phyloP scores from a whole-genome alignment of 2,888 invertebrate genomes.

The Conops quadrifasciatus region DNA sequence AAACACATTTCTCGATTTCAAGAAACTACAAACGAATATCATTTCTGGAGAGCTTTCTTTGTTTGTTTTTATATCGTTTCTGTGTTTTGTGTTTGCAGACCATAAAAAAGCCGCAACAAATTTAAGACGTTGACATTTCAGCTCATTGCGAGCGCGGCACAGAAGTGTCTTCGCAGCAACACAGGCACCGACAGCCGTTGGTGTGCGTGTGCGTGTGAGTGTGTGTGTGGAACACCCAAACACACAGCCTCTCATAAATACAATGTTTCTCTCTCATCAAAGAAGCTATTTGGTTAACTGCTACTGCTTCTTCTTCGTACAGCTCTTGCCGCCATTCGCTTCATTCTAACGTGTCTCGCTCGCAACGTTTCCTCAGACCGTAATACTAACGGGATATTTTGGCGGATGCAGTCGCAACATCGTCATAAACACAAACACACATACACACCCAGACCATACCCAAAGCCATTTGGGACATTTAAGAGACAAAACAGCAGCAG shows the following conservation, averaged over 20 bases:
- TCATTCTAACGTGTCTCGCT: too few relatives aligned
- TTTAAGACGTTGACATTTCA: conserved; percentile 50
- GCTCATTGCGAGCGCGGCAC: conserved; percentile 48
- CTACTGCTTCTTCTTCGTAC: neutral
- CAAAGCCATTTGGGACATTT: neutral
- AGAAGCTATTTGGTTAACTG: conserved; percentile 13
- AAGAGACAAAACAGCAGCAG: conserved; percentile 7
- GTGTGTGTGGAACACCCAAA: neutral
- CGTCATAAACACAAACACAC: conserved; percentile 19
- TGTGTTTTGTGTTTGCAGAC: neutral
- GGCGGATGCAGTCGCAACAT: conserved; percentile 14
- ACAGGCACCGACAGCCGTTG: neutral
- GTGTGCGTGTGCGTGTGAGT: too few relatives aligned
- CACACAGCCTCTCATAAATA: neutral
- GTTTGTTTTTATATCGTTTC: neutral
- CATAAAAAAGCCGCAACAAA: conserved; percentile 44
- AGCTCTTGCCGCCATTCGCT: too few relatives aligned
- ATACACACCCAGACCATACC: neutral
- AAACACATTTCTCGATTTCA: too few relatives aligned
- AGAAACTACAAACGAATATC: too few relatives aligned
- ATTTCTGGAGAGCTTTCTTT: neutral
- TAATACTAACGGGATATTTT: conserved; percentile 10
- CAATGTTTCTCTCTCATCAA: conserved; percentile 5
- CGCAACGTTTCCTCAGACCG: too few relatives aligned
- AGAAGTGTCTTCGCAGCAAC: conserved; percentile 45